Conservation (phyloP, 2,113 vertebrate genomes). For the Camelus dromedarius region DNA sequence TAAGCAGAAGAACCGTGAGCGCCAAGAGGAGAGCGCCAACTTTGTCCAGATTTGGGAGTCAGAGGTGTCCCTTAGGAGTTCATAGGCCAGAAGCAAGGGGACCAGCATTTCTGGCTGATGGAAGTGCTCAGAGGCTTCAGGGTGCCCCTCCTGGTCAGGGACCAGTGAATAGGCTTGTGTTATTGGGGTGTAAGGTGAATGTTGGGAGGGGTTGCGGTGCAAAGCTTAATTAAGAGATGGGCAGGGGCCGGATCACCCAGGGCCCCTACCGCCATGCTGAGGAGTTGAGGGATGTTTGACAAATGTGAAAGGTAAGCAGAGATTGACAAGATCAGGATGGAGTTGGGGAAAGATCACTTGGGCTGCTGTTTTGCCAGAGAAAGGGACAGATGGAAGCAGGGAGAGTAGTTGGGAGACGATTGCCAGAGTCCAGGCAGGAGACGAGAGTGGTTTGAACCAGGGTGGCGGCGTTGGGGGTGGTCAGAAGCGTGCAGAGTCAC, state of each 20-base stretch:
- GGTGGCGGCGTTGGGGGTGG: not conserved
- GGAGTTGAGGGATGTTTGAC: not conserved
- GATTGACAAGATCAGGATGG: not conserved
- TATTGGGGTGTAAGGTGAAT: not conserved
- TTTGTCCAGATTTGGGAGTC: not conserved
- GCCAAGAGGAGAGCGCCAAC: not conserved
- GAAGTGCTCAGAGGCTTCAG: not conserved
- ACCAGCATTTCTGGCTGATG: not conserved
- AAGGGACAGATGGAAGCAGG: not conserved
- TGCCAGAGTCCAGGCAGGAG: not conserved
- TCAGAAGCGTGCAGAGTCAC: constrained; percentile 20
- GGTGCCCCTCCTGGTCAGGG: not conserved
- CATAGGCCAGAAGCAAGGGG: not conserved
- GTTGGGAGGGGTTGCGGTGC: not conserved
- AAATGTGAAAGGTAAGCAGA: not conserved
- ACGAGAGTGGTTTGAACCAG: not conserved
- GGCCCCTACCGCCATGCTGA: not conserved
- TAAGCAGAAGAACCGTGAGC: not conserved
- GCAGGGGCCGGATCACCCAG: not conserved
- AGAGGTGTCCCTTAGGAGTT: not conserved
- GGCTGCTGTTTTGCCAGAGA: not conserved
- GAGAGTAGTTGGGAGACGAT: not conserved
- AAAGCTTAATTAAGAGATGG: not conserved
- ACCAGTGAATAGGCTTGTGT: not conserved
- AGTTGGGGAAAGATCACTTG: not conserved